These are phyloP conservation scores for Aplidium turbinatum DNA, from an alignment of 23 tunicate genomes.

Conservation along the genomic window DNA sequence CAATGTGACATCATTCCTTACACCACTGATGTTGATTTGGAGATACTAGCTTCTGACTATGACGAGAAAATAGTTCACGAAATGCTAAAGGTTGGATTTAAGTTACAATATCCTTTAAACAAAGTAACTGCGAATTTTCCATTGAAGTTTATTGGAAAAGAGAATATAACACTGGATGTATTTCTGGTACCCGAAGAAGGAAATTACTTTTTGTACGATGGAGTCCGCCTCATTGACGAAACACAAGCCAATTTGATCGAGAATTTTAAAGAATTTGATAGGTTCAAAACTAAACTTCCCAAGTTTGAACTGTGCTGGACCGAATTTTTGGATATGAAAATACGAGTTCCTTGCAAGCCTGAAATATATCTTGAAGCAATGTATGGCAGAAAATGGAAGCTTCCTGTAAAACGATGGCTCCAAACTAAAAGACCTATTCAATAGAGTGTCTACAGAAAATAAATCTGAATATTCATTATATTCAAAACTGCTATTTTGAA, in stretches of 20 bases:
- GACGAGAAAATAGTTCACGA: slow-evolving; percentile 21
- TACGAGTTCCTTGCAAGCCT: slow-evolving; percentile 74
- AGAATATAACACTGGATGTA: slow-evolving; percentile 56
- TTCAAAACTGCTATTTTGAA: too few relatives aligned
- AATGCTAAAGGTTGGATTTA: slow-evolving; percentile 36
- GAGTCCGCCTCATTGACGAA: too few relatives aligned
- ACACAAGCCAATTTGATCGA: slow-evolving; percentile 61
- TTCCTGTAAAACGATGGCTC: slow-evolving; percentile 60
- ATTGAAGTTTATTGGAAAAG: slow-evolving; percentile 45
- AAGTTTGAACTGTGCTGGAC: slow-evolving; percentile 77
- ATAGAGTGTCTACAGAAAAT: too few relatives aligned
- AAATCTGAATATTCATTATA: too few relatives aligned
- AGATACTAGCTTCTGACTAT: slow-evolving; percentile 40
- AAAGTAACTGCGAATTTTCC: slow-evolving; percentile 54
- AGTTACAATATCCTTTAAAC: slow-evolving; percentile 42
- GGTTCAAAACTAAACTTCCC: slow-evolving; percentile 51
- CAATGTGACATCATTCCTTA: slow-evolving; percentile 76
- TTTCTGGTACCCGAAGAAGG: slow-evolving; percentile 58
- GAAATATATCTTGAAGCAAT: slow-evolving; percentile 53
- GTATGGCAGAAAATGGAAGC: slow-evolving; percentile 65
- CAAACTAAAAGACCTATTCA: too few relatives aligned
- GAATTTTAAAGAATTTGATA: slow-evolving; percentile 69
- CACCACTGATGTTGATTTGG: slow-evolving; percentile 55
- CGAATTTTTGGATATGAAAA: slow-evolving; percentile 63
- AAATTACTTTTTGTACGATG: slow-evolving; percentile 62